Evolutionary conservation across 2,797 vertebrate species (phyloP), one percentile per base, ranked within the genome.

Genomic region (Telmatherina bonti): DNA sequence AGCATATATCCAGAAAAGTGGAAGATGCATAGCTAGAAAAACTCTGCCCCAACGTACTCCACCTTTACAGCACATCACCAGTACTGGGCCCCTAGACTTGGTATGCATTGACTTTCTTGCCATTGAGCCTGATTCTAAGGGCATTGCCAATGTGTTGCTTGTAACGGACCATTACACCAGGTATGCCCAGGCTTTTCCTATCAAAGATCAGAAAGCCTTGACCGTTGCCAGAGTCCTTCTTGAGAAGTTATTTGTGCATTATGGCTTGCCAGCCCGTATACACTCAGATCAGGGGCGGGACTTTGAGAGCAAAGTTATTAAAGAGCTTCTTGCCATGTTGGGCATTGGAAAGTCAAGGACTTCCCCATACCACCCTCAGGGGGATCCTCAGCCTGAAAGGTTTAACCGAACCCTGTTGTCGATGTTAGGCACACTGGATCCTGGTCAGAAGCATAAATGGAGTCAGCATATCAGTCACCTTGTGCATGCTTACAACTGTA

Each of bases 211-310:
- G n/a, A 72, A 43, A 53, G 68, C 61, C 0, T 9, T 30, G 1
- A 79, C 64, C 0, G 76, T 76, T 0, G 62, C 62, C 10, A 63
- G 22, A 13, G 26, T 30, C 2, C 52, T 74, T 7, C 55, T 36
- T 30, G 58, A 82, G 15, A 58, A 41, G 12, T 78, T 30, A n/a
- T 73, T 76, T 35, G 53, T 79, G 0, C 49, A 73, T 4, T 72
- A 61, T 33, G 69, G 61, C 11, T 26, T 64, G 18, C 58, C 38
- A 41, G 15, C 38, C 15, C 15, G 36, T 15, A 38, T 38, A 41
- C 4, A 18, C 15, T 41, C 38, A 18, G 38, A 78, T 43, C 79
- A 74, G 8, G 75, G 58, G 5, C 5, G 58, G 1, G 27, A 70
- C 24, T 76, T 76, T 24, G 73, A 70, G 22, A 60, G 54, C 5